Evolutionary conservation across 2,888 invertebrate genomes (phyloP).

Genomic region (Gerris lacustris): DNA sequence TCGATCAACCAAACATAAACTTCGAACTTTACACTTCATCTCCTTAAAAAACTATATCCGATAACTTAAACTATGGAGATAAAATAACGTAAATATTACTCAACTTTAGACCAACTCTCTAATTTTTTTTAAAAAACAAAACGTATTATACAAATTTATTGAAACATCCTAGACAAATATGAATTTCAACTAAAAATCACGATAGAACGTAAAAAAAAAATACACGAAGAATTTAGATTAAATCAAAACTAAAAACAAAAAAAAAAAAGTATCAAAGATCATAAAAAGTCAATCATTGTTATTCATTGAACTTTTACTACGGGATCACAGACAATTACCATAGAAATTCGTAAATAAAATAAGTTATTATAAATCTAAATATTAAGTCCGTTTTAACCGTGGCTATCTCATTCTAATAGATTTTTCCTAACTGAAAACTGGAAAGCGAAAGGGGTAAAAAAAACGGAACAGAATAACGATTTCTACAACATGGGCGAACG

Average conservation of each 20-base stretch:
- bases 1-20: not conserved
- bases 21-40: not conserved
- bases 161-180: too few relatives aligned
- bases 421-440: not conserved
- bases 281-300: too few relatives aligned
- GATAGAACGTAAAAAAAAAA: too few relatives aligned
- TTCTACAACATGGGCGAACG: slow-evolving; percentile 5
- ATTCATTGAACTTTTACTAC: not conserved
- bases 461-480: not conserved
- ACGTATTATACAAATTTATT: too few relatives aligned
- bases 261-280: too few relatives aligned
- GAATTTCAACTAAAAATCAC: too few relatives aligned
- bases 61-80: too few relatives aligned
- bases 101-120: too few relatives aligned
- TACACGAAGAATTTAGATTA: too few relatives aligned
- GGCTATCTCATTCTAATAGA: not conserved
- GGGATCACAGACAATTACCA: not conserved
- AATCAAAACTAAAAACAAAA: too few relatives aligned
- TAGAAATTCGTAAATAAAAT: not conserved
- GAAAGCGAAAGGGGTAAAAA: not conserved
- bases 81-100: too few relatives aligned
- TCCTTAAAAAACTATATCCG: not conserved
- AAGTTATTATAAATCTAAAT: not conserved
- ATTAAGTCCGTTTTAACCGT: not conserved
- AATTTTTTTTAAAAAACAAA: too few relatives aligned